Evolutionary conservation across 2,888 invertebrate species (phyloP).

Genomic region (Colletes collaris): DNA sequence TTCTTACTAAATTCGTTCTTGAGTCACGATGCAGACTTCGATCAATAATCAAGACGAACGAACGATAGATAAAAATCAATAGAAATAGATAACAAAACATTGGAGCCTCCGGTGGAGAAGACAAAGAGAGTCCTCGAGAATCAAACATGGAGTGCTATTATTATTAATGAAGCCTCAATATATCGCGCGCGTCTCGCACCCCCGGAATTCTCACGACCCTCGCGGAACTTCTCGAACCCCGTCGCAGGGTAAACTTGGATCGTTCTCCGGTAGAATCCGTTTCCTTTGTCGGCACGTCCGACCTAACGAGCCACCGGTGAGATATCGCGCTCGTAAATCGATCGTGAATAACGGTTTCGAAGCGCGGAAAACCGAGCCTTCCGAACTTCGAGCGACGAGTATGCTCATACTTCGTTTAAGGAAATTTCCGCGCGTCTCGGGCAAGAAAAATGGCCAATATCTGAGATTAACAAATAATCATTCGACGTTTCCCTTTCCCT

Average conservation of each 20-base stretch:
- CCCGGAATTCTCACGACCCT: conserved; percentile 55
- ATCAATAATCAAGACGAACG: background rate
- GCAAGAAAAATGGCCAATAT: too few species aligned
- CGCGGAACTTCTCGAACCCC: conserved; percentile 46
- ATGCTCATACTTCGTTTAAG: conserved; percentile 27
- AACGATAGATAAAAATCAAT: conserved; percentile 15
- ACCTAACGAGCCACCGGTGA: conserved; percentile 68
- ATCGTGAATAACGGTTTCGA: conserved; percentile 69
- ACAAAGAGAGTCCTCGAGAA: conserved; percentile 41
- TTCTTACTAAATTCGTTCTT: too few species aligned
- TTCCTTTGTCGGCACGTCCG: conserved; percentile 73
- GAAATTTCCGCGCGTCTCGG: background rate
- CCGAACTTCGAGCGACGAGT: conserved; percentile 15
- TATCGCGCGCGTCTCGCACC: conserved; percentile 51
- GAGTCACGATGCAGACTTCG: background rate
- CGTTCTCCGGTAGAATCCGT: conserved; percentile 63
- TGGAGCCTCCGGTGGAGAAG: conserved; percentile 16
- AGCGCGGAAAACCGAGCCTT: conserved; percentile 38
- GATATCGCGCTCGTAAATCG: conserved; percentile 72
- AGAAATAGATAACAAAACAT: conserved; percentile 48
- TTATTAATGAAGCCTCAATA: conserved; percentile 72
- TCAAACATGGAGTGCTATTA: conserved; percentile 56
- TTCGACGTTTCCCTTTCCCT: too few species aligned
- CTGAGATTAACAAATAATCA: too few species aligned
- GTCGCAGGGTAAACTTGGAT: conserved; percentile 54